phyloP scores from a whole-genome alignment of 2,888 invertebrate species.

The Lasius fuliginosus region DNA sequence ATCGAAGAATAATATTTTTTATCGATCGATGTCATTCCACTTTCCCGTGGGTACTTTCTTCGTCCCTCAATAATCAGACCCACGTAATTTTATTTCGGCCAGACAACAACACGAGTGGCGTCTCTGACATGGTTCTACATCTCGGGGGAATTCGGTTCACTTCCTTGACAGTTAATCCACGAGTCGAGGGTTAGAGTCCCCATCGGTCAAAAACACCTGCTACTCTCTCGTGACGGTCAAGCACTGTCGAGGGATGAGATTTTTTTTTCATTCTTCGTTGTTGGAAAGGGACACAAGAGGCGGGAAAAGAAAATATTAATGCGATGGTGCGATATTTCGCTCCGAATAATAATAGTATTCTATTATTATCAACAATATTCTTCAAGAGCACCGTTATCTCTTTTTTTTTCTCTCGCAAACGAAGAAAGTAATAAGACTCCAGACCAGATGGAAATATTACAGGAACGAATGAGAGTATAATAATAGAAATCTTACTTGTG shows the following conservation, averaged over 20 bases:
- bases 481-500: slow-evolving; percentile 25
- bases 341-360: slow-evolving; percentile 9
- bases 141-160: not conserved
- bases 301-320: slow-evolving; percentile 20
- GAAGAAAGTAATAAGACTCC: not conserved
- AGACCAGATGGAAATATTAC: not conserved
- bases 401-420: not conserved
- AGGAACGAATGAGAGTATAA: not conserved
- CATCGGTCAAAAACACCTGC: slow-evolving; percentile 41
- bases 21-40: not conserved
- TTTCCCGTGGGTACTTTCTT: not conserved
- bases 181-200: slow-evolving; percentile 11
- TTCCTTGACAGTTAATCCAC: slow-evolving; percentile 24
- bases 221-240: slow-evolving; percentile 29
- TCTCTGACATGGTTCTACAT: slow-evolving; percentile 44
- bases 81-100: slow-evolving; percentile 31
- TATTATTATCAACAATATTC: slow-evolving; percentile 24
- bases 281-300: not conserved
- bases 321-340: not conserved
- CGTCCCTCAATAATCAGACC: not conserved
- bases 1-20: slow-evolving; percentile 26
- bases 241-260: slow-evolving; percentile 12
- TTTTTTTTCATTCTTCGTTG: not conserved
- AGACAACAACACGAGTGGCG: slow-evolving; percentile 12
- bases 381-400: not conserved